Conservation (phyloP, 1,140 invertebrate genomes). For the Aphelenchoides avenae region DNA sequence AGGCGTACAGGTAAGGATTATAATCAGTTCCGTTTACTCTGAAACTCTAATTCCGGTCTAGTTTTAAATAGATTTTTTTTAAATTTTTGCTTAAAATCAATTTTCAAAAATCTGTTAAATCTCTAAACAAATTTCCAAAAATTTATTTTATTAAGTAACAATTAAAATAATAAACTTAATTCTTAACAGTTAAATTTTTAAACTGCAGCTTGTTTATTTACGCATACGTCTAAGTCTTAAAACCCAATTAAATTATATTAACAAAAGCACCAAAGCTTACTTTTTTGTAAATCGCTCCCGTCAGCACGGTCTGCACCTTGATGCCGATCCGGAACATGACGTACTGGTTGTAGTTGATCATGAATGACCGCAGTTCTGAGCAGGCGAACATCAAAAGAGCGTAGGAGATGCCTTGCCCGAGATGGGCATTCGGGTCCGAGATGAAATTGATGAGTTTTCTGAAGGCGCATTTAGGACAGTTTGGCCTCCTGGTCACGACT, state of each 20-base stretch:
- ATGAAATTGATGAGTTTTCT: conserved; percentile 46
- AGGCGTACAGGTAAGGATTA: not conserved
- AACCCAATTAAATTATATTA: too few relatives aligned
- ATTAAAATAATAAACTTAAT: not conserved
- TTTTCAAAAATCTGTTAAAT: conserved; percentile 2
- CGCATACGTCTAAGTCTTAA: too few relatives aligned
- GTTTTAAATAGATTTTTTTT: not conserved
- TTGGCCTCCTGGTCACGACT: not conserved
- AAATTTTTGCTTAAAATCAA: not conserved
- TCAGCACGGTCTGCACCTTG: conserved; percentile 57
- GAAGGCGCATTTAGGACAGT: not conserved
- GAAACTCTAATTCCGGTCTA: not conserved
- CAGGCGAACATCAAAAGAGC: conserved; percentile 46
- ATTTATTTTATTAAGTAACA: not conserved
- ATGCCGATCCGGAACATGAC: conserved; percentile 54
- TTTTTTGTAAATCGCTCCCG: conserved; percentile 60
- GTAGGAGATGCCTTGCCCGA: conserved; percentile 46
- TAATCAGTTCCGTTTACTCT: not conserved
- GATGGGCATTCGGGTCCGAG: conserved; percentile 34
- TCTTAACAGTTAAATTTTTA: not conserved
- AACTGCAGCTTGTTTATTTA: too few relatives aligned
- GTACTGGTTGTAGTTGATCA: conserved; percentile 54
- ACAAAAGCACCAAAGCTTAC: conserved; percentile 16
- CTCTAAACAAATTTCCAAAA: not conserved
- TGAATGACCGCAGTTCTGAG: conserved; percentile 35